Conservation (phyloP, 1,140 invertebrate species). For the Anadara kagoshimensis region DNA sequence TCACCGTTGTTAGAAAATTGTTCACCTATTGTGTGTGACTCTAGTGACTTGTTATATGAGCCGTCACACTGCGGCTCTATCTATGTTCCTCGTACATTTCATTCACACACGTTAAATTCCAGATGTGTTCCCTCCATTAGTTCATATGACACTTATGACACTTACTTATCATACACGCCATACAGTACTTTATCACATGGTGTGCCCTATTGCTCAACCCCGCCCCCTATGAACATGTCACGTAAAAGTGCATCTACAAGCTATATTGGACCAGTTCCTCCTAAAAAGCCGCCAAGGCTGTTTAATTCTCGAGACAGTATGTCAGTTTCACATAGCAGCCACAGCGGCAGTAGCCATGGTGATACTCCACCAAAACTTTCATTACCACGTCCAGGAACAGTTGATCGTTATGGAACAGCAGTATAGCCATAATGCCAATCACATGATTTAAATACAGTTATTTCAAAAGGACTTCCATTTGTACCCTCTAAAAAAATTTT, state of each 20-base stretch:
- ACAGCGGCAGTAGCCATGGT: constrained; percentile 19
- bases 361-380: constrained; percentile 33
- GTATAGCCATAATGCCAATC: constrained; percentile 14
- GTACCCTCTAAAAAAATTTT: too few relatives aligned
- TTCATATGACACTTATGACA: constrained; percentile 44
- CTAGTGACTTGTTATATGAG: constrained; percentile 52
- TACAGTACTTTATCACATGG: constrained; percentile 41
- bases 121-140: constrained; percentile 34
- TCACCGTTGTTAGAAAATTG: constrained; percentile 58
- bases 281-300: constrained; percentile 56
- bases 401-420: constrained; percentile 37
- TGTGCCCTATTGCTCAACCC: constrained; percentile 12
- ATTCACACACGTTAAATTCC: constrained; percentile 38
- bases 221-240: constrained; percentile 7
- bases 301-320: constrained; percentile 55
- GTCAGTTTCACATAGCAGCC: constrained; percentile 44
- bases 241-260: constrained; percentile 58
- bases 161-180: constrained; percentile 45
- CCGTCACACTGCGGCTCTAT: constrained; percentile 27
- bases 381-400: constrained; percentile 38
- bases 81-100: constrained; percentile 13
- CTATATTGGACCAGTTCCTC: constrained; percentile 50
- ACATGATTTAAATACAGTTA: background rate
- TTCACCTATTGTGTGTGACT: constrained; percentile 54
- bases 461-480: too few relatives aligned